Conservation (phyloP, 23 tunicate species). For the Corella eumyota region DNA sequence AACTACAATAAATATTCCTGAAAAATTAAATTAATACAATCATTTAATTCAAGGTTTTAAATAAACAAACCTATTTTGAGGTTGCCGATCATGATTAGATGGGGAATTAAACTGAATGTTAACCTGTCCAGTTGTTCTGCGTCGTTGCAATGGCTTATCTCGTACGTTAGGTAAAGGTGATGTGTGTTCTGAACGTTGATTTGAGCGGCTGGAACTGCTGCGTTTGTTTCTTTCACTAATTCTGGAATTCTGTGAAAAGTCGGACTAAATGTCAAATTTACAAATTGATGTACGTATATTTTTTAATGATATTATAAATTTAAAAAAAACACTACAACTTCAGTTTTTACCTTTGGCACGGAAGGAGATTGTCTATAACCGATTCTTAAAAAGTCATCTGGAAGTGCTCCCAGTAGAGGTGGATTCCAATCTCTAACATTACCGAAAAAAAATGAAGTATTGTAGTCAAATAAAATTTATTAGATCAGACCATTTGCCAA, state of each 20-base stretch:
- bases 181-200: too few relatives aligned
- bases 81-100: too few relatives aligned
- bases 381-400: constrained; percentile 73
- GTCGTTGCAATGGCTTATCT: constrained; percentile 16
- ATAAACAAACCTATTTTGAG: too few relatives aligned
- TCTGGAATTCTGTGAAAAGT: not conserved
- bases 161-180: too few relatives aligned
- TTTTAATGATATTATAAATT: too few relatives aligned
- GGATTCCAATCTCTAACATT: constrained; percentile 80
- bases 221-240: not conserved
- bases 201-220: not conserved
- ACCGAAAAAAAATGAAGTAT: not conserved
- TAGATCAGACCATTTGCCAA: too few relatives aligned
- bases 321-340: not conserved
- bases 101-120: constrained; percentile 1
- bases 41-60: too few relatives aligned
- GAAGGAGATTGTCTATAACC: constrained; percentile 1
- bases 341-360: constrained; percentile 6
- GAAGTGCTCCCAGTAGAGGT: constrained; percentile 81
- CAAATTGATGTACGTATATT: not conserved
- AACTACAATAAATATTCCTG: too few relatives aligned
- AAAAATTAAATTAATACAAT: too few relatives aligned
- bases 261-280: not conserved
- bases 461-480: not conserved
- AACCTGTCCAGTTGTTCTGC: constrained; percentile 22